Base-by-base conservation (phyloP, 23 tunicate genomes). In the Halocynthia aurantium region DNA sequence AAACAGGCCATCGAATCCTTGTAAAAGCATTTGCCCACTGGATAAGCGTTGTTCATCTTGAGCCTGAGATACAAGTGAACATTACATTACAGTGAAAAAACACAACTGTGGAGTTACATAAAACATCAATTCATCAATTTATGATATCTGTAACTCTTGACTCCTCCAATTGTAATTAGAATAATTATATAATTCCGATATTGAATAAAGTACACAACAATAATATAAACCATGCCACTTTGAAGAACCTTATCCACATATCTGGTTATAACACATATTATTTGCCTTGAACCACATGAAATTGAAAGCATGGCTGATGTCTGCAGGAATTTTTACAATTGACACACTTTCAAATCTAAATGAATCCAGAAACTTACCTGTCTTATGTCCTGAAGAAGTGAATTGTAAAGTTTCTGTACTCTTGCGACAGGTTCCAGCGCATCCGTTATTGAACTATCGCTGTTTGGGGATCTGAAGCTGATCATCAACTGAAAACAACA, bases 1-100 rank as follows among this genome's bases (percentile, higher is more conserved):
- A 81, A 91, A 91, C 10, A 91, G 40, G 8, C 90, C 91, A 67
- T 91, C 84, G 63, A 91, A 91, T 10, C 84, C 97, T 85, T 91
- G 97, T 9, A 91, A 73, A 62, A 91, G 57, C 87, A 91, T 81
- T 68, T 85, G 88, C 6, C 97, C 97, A 6, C 85, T 83, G n/a
- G 82, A 77, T 19, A 84, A 80, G 11, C 96, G 82, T 70, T 80
- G 85, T 58, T 89, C 96, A 21, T 84, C 84, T 50, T 86, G 78
- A n/a, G 20, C 44, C 44, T 31, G 44, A 31, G 44, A 31, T 31
- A 4, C 44, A 31, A 31, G 44, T 31, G 4, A 31, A 31, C 1
- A 31, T n/a, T n/a, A 31, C 1, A 31, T 31, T 31, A 31, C 44
- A 31, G 44, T 4, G 1, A 31, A 31, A 31, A 31, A 80, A 56